These are phyloP conservation scores for Stictocephala bisonia DNA, from an alignment of 2,888 invertebrate genomes.

Conservation along the genomic window DNA sequence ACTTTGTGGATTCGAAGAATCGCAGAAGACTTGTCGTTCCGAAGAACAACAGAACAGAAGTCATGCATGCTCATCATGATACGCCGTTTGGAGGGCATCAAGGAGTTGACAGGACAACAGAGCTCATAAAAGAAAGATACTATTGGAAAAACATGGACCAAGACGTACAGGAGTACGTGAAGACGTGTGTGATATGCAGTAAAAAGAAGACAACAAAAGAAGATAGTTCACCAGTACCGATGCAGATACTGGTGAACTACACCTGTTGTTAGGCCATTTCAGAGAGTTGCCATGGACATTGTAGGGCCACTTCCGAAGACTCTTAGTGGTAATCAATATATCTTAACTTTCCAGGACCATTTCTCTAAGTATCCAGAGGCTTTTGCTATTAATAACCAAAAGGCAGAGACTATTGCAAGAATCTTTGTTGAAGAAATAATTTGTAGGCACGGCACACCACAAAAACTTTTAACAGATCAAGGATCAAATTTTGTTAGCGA, in stretches of 20 bases:
- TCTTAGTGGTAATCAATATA: conserved; percentile 60
- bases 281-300: conserved; percentile 60
- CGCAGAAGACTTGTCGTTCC: no score
- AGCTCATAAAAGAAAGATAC: conserved; percentile 55
- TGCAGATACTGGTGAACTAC: conserved; percentile 61
- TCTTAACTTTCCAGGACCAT: conserved; percentile 60
- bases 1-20: background rate
- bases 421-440: conserved; percentile 60
- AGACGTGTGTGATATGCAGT: conserved; percentile 61
- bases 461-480: conserved; percentile 62
- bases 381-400: conserved; percentile 60
- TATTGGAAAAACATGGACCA: conserved; percentile 61
- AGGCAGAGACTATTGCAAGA: conserved; percentile 60
- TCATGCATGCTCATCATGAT: conserved; percentile 54
- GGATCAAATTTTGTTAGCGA: conserved; percentile 62
- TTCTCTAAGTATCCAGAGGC: conserved; percentile 59
- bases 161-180: conserved; percentile 60
- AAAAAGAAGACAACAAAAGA: conserved; percentile 59
- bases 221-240: conserved; percentile 55
- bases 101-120: conserved; percentile 57
- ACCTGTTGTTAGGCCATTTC: conserved; percentile 57
- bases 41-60: background rate
- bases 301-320: conserved; percentile 61
- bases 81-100: conserved; percentile 57
- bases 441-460: conserved; percentile 62